A percentile compares a stretch with the other conserved stretches of the same genome.
Evolutionary conservation across 2,888 invertebrate species (phyloP).

Genomic region (Drosophila tanythrix): DNA sequence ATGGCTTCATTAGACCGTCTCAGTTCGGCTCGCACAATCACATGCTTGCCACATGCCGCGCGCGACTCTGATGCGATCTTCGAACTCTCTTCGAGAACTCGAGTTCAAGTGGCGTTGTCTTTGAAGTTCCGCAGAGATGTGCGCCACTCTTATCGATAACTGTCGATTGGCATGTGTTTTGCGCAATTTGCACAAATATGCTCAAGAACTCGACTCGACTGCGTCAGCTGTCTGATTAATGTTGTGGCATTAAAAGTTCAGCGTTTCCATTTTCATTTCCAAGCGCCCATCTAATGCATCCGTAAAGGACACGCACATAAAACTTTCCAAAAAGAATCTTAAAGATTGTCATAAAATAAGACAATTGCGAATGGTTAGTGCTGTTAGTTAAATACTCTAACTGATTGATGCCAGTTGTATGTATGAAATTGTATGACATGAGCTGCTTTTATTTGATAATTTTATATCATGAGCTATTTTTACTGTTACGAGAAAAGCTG

Average conservation of each 20-base stretch:
- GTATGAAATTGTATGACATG: neutral
- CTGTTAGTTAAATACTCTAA: constrained; percentile 11
- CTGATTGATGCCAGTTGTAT: neutral
- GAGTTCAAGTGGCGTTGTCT: constrained; percentile 61
- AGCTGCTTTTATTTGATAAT: too few species aligned
- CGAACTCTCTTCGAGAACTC: constrained; percentile 13
- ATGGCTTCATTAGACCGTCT: constrained; percentile 74
- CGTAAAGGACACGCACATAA: constrained; percentile 38
- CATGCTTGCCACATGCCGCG: constrained; percentile 75
- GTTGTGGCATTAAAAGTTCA: constrained; percentile 29
- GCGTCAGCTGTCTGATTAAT: constrained; percentile 42
- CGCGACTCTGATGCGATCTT: constrained; percentile 48
- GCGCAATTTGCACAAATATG: constrained; percentile 21
- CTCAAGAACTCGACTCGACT: constrained; percentile 6
- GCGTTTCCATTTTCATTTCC: constrained; percentile 20
- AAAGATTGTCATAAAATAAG: constrained; percentile 48
- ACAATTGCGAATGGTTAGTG: neutral
- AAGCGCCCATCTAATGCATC: constrained; percentile 17
- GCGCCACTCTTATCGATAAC: constrained; percentile 45
- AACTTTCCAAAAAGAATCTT: constrained; percentile 39
- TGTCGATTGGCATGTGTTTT: constrained; percentile 39
- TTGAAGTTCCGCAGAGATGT: constrained; percentile 57
- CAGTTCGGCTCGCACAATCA: constrained; percentile 51
- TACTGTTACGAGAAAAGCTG: neutral
- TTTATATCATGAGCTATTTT: neutral